Conservation (phyloP, 2,888 invertebrate genomes). For the Taenaris catops region DNA sequence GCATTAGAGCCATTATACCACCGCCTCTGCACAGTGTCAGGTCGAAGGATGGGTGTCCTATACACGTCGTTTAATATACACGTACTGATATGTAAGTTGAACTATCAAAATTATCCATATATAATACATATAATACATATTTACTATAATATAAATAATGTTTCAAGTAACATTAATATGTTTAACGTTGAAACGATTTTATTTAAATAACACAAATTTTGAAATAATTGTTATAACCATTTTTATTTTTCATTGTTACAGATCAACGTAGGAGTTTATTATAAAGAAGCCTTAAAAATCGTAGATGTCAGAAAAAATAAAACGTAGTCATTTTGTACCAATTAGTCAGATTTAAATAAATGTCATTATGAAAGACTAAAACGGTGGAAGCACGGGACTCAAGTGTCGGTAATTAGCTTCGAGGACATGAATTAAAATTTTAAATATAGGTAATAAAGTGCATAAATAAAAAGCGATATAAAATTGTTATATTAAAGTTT, state of each 20-base stretch:
- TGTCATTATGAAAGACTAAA: slow-evolving; percentile 55
- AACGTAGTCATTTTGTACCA: slow-evolving; percentile 71
- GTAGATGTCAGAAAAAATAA: slow-evolving; percentile 57
- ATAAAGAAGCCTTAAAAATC: slow-evolving; percentile 76
- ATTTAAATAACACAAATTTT: too few species aligned
- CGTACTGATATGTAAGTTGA: slow-evolving; percentile 68
- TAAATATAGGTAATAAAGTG: slow-evolving; percentile 6
- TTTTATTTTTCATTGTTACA: slow-evolving; percentile 32
- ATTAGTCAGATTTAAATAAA: slow-evolving; percentile 56
- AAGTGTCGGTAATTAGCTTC: slow-evolving; percentile 47
- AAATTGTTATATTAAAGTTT: slow-evolving; percentile 21
- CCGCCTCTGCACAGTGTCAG: slow-evolving; percentile 58
- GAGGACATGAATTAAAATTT: slow-evolving; percentile 11
- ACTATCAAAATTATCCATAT: too few species aligned
- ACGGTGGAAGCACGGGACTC: slow-evolving; percentile 66
- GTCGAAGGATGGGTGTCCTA: slow-evolving; percentile 68
- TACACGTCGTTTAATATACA: slow-evolving; percentile 68
- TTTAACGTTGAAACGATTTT: too few species aligned
- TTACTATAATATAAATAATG: too few species aligned
- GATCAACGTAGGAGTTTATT: slow-evolving; percentile 79
- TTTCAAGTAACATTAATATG: too few species aligned
- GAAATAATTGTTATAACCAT: too few species aligned
- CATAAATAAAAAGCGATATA: slow-evolving; percentile 10
- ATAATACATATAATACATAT: too few species aligned
- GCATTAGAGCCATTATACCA: too few species aligned